Conservation (phyloP, 2,888 invertebrate species). For the Cybosia mesomella region DNA sequence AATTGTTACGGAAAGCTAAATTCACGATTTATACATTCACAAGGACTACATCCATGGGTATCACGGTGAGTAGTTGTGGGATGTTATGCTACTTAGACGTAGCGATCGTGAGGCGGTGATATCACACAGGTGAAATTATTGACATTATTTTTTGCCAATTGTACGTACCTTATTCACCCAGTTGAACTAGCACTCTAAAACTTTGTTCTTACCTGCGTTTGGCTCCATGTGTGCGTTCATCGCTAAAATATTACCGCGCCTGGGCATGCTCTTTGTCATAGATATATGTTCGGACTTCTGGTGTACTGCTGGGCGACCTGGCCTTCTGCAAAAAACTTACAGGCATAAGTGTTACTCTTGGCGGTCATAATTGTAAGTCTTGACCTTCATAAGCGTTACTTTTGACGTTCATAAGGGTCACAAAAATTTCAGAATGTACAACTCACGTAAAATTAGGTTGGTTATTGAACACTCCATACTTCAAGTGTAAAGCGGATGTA, state of each 20-base stretch:
- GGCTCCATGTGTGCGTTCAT: not conserved
- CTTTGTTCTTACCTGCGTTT: not conserved
- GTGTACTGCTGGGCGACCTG: not conserved
- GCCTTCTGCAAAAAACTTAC: not conserved
- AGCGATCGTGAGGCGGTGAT: too few relatives aligned
- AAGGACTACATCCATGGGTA: too few relatives aligned
- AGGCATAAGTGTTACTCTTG: not conserved
- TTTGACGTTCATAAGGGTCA: not conserved
- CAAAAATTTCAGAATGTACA: not conserved
- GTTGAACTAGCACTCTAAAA: too few relatives aligned
- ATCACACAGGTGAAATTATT: too few relatives aligned
- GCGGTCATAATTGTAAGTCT: too few relatives aligned
- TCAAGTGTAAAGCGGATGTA: not conserved
- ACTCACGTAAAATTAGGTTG: constrained; percentile 5
- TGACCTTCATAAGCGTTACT: not conserved
- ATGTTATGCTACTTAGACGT: too few relatives aligned
- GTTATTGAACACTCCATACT: constrained; percentile 7
- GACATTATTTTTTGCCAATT: too few relatives aligned
- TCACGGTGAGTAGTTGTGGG: too few relatives aligned
- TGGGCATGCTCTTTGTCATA: not conserved
- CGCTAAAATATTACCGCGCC: not conserved
- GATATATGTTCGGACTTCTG: not conserved
- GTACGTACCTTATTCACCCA: too few relatives aligned
- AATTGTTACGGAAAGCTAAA: too few relatives aligned
- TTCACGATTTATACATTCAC: too few relatives aligned